Evolutionary conservation across 2,888 invertebrate species (phyloP).

Genomic region (Drosophila neoperkinsi): DNA sequence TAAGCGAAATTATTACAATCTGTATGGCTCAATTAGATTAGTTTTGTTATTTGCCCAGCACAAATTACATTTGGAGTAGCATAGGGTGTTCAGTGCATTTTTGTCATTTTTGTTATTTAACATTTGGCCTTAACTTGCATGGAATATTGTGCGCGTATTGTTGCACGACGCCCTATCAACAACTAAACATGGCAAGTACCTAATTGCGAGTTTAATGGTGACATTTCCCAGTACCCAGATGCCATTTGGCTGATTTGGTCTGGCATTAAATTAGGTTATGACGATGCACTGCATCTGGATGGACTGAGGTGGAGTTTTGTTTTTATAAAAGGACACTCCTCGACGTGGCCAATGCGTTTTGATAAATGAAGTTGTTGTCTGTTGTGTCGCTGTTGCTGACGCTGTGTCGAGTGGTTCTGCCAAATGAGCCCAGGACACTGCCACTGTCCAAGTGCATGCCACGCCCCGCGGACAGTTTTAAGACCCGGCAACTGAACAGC

Average conservation of each 20-base stretch:
- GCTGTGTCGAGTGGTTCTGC: conserved; percentile 44
- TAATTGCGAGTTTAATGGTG: conserved; percentile 8
- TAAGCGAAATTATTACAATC: conserved; percentile 18
- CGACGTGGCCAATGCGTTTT: conserved; percentile 56
- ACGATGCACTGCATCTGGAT: conserved; percentile 3
- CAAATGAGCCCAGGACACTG: conserved; percentile 56
- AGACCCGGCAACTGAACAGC: conserved; percentile 45
- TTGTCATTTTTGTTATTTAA: conserved; percentile 23
- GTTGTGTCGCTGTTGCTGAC: conserved; percentile 39
- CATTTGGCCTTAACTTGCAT: conserved; percentile 28
- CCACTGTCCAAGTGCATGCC: conserved; percentile 3
- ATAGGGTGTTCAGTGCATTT: conserved; percentile 22
- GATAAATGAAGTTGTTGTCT: conserved; percentile 71
- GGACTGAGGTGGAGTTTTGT: not conserved
- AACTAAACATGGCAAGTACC: not conserved
- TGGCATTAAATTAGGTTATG: conserved; percentile 61
- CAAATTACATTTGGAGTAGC: conserved; percentile 44
- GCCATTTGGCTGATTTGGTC: conserved; percentile 25
- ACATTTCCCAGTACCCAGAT: conserved; percentile 8
- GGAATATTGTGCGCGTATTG: conserved; percentile 23
- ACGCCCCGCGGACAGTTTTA: conserved; percentile 38
- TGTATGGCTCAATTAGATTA: conserved; percentile 40
- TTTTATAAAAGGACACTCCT: conserved; percentile 18
- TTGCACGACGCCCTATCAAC: conserved; percentile 26
- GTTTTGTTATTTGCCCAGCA: conserved; percentile 38